Evolutionary conservation across 2,113 vertebrate species (phyloP).

Genomic region (Crotophaga sulcirostris): DNA sequence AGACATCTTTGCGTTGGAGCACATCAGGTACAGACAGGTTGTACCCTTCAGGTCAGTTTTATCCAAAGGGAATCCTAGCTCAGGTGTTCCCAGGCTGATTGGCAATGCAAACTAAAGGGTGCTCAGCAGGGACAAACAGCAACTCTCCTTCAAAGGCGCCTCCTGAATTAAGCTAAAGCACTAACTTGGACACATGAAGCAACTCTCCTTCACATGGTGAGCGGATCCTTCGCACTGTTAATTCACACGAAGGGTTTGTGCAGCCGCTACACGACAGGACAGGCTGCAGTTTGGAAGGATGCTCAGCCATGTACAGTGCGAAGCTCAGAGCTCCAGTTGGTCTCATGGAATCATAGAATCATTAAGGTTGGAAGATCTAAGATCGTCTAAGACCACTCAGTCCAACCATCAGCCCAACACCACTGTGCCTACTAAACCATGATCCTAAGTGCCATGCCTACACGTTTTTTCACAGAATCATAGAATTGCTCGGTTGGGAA

Average conservation of each 20-base stretch:
- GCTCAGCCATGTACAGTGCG: neutral
- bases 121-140: neutral
- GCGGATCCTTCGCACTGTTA: neutral
- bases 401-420: no score
- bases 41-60: neutral
- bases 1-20: neutral
- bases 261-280: neutral
- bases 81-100: rapidly evolving
- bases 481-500: no score
- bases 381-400: no score
- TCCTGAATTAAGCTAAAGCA: neutral
- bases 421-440: no score
- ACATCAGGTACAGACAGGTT: no score
- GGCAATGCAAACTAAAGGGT: rapidly evolving
- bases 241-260: neutral
- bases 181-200: neutral
- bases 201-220: no score
- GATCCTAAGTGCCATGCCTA: no score
- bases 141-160: neutral
- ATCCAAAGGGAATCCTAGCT: neutral
- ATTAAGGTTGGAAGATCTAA: no score
- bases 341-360: no score
- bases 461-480: no score
- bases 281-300: rapidly evolving
- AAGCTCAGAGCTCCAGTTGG: rapidly evolving